Evolutionary conservation across 2,888 invertebrate species (phyloP).

Genomic region (Calameuta filiformis): DNA sequence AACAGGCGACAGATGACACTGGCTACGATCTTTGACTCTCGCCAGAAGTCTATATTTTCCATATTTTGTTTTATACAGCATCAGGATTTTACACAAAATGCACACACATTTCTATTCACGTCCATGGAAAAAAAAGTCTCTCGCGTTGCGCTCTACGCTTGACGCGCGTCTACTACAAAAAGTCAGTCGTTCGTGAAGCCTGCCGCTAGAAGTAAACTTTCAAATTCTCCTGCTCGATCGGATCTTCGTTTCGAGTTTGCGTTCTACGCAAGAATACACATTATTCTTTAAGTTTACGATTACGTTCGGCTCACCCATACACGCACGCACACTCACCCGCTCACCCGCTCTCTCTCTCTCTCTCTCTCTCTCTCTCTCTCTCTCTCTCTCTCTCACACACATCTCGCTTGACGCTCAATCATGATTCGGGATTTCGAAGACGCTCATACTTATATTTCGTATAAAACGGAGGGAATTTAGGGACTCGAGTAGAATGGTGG

Average conservation of each 20-base stretch:
- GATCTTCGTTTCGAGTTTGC: no score
- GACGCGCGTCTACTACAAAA: not conserved
- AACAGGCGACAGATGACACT: no score
- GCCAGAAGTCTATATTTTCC: slow-evolving; percentile 18
- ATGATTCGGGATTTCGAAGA: slow-evolving; percentile 52
- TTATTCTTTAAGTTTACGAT: slow-evolving; percentile 13
- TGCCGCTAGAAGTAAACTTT: slow-evolving; percentile 8
- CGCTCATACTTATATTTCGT: slow-evolving; percentile 28
- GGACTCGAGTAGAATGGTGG: not conserved
- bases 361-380: not conserved
- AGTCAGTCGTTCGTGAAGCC: not conserved
- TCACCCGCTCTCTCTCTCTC: slow-evolving; percentile 6
- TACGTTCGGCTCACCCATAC: slow-evolving; percentile 15
- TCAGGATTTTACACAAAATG: slow-evolving; percentile 3
- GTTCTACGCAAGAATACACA: not conserved
- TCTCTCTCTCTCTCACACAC: not conserved
- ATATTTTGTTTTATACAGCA: slow-evolving; percentile 24
- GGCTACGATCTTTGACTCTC: slow-evolving; percentile 5
- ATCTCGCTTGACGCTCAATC: not conserved
- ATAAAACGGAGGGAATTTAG: not conserved
- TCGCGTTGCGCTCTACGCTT: not conserved
- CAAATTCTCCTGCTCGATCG: not conserved
- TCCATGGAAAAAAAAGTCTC: not conserved
- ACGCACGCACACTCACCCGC: slow-evolving; percentile 7
- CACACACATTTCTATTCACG: not conserved